Evolutionary conservation across 2,888 invertebrate species (phyloP), one percentile per base, ranked within the genome.

Genomic region (Cataglyphis cursor): DNA sequence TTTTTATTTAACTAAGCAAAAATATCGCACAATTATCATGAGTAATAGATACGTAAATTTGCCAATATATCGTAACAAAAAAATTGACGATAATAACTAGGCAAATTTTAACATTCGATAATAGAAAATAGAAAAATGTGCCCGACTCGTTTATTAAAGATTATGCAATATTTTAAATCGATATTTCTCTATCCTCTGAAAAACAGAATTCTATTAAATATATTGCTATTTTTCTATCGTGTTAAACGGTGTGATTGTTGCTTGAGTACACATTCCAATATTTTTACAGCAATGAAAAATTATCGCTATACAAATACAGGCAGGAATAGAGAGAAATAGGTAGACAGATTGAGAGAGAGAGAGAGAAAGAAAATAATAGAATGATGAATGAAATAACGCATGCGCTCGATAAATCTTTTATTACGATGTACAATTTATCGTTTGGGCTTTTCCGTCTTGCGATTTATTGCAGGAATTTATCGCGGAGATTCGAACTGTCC

Each of bases 391-490:
- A 78, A 78, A 70, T 70, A 70, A 78, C 72, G 51, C 57, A 18
- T 59, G 66, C 66, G 59, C 59, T 44, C 72, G 41, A 78, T 78
- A 70, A 70, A 78, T 78, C 72, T 59, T 70, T 70, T 59, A 78
- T 78, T 76, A 41, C 68, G 76, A 68, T 76, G 70, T 76, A 68
- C 76, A 57, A 76, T 76, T 68, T 76, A 76, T 76, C 41, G 57
- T 41, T 41, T 24, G 54, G 41, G 54, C 59, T 72, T 72, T 78
- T 59, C 72, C 78, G 78, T 78, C 78, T 78, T 70, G 78, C 57
- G 12, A 78, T 78, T 78, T 78, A 78, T 78, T 21, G 72, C 78
- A 44, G 72, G 44, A 72, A 78, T 78, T 78, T 72, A 72, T 78
- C 59, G 78, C 44, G 6, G 57, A 70, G 78, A 70, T 78, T 70